Base-by-base conservation (phyloP, 2,888 invertebrate genomes). In the Pyrgus malvae region DNA sequence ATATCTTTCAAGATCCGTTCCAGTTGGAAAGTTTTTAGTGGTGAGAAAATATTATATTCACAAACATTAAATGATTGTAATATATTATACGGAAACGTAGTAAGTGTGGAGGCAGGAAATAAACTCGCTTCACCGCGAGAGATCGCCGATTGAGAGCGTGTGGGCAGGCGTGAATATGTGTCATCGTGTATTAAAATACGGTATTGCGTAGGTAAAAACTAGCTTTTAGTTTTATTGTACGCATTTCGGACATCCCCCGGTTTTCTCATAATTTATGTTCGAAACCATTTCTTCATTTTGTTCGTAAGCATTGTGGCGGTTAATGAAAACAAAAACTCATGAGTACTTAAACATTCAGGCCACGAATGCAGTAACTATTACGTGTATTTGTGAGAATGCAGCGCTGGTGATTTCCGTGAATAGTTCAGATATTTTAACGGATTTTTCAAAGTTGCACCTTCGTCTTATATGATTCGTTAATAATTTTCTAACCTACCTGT, bases 101-200 rank as follows among this genome's bases (percentile, higher is more conserved):
- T 50, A 50, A 50, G 50, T 25, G 50, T 35, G 31, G 31, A 38
- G 42, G 50, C 35, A 50, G 50, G 50, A 50, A 42, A 35, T 46
- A 46, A 35, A 35, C 35, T 35, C 31, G 17, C 35, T 3, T 35
- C 16, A 12, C 35, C 21, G n/a, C 46, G 35, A 8, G 44, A 31
- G 19, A n/a, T 16, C 21, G 44, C 19, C 19, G 44, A 31, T 44
- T 33, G 31, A 33, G 31, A 27, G 40, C 19, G 40, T n/a, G 40
- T 31, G 49, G 40, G 49, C 29, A 12, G 49, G 14, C 4, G 0
- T n/a, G 4, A 3, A 45, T 33, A 12, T 45, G 31, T 45, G 45
- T 45, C 45, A 45, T 45, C 16, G n/a, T 2, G 42, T 42, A 42
- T 42, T 27, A 31, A 33, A 31, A 45, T 31, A 27, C 44, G n/a